Base-by-base conservation (phyloP, 1,140 invertebrate species). In the Subanguina moxae region DNA sequence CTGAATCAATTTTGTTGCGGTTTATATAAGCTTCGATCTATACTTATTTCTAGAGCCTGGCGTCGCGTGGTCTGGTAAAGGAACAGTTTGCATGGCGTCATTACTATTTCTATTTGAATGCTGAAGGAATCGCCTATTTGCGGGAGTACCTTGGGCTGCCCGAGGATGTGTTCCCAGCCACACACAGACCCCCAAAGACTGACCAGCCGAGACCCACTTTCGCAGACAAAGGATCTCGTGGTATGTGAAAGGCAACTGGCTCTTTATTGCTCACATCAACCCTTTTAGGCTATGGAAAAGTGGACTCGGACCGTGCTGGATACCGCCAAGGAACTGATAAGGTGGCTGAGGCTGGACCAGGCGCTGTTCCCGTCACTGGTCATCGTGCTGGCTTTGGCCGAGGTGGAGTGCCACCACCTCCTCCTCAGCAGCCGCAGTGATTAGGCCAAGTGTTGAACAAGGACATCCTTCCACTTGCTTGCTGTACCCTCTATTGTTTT, bases 1-100 rank as follows among this genome's bases (percentile, higher is more conserved):
- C n/a, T n/a, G n/a, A n/a, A n/a, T n/a, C n/a, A n/a, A n/a, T n/a
- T n/a, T n/a, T n/a, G n/a, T n/a, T n/a, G n/a, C n/a, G n/a, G n/a
- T n/a, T n/a, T n/a, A n/a, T n/a, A n/a, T n/a, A n/a, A n/a, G n/a
- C n/a, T n/a, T n/a, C n/a, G 11, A 56, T 13, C 21, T 62, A 64
- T 71, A 68, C 56, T 61, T 73, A 67, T 71, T 86, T 88, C 65
- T 86, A 96, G 88, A 94, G 92, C 19, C 86, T 99, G 66, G 95
- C 95, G 85, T 97, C 94, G 15, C 88, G 90, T 83, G 94, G 93
- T 67, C 92, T 90, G 81, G 96, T 98, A 0, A 93, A 91, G 83
- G 94, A 98, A 86, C 94, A 98, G 84, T 99, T 98, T 87, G 94
- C 94, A 0, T 99, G 96, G 96, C 89, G 94, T 75, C 94, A 98